These are phyloP conservation scores for Leptinotarsa rubiginosa DNA, from an alignment of 2,888 invertebrate species.

Conservation along the genomic window DNA sequence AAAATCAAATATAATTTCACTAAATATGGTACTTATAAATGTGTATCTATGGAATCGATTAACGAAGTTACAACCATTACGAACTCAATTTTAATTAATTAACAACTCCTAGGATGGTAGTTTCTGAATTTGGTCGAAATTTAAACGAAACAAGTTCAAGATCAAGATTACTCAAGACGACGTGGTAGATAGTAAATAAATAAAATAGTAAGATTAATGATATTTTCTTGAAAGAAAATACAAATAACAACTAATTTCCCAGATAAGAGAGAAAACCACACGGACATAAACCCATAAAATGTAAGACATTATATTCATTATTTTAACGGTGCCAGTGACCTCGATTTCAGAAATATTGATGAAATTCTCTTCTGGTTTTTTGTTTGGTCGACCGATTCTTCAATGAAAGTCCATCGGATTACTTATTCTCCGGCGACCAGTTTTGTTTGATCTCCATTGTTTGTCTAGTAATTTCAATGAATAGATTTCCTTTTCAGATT, in stretches of 20 bases:
- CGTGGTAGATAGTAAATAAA: neutral
- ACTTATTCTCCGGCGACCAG: neutral
- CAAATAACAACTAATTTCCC: neutral
- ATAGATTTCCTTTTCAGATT: neutral
- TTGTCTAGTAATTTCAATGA: neutral
- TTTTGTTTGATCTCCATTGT: conserved; percentile 12
- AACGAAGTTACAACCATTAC: neutral
- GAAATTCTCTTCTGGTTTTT: conserved; percentile 15
- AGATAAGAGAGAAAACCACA: neutral
- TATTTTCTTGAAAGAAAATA: neutral
- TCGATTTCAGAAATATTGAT: conserved; percentile 28
- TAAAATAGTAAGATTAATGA: neutral
- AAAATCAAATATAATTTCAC: too few relatives aligned
- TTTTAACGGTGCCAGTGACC: conserved; percentile 29
- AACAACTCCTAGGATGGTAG: neutral
- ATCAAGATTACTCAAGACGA: neutral
- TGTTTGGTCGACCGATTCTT: conserved; percentile 23
- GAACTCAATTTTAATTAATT: neutral
- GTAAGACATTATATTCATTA: conserved; percentile 12
- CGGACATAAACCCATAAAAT: conserved; percentile 21
- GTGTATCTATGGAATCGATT: neutral
- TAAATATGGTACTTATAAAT: neutral
- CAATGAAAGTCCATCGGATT: conserved; percentile 26
- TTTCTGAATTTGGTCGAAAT: neutral
- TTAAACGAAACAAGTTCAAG: neutral